Percentiles rank a stretch among this genome's conserved stretches.
These are phyloP conservation scores for Patella pellucida DNA, from an alignment of 2,888 invertebrate genomes.

Conservation along the genomic window DNA sequence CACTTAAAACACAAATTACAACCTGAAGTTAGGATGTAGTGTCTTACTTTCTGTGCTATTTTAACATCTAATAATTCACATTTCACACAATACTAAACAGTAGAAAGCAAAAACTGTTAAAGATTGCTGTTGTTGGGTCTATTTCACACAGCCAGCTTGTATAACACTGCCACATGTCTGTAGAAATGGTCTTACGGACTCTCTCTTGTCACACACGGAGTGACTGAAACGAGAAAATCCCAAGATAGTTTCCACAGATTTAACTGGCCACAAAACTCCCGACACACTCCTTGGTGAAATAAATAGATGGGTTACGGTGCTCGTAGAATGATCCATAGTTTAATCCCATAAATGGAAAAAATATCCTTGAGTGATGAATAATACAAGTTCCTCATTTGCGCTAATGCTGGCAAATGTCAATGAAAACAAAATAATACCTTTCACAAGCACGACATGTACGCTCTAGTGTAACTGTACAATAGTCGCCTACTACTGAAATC, in stretches of 20 bases:
- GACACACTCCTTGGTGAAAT: background rate
- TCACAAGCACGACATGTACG: background rate
- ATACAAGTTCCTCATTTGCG: conserved; percentile 9
- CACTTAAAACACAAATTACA: too few species aligned
- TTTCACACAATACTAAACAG: background rate
- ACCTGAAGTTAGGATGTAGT: too few species aligned
- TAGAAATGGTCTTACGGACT: background rate
- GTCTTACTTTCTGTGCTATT: too few species aligned
- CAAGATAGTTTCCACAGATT: background rate
- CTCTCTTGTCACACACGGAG: background rate
- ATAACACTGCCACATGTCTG: conserved; percentile 7
- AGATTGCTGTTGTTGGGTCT: background rate
- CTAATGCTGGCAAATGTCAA: background rate
- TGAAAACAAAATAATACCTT: background rate
- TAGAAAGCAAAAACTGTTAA: background rate
- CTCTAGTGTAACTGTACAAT: too few species aligned
- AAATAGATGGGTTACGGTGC: background rate
- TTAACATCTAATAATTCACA: background rate
- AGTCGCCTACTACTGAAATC: too few species aligned
- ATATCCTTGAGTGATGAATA: background rate
- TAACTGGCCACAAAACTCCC: background rate
- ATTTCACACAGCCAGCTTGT: conserved; percentile 2
- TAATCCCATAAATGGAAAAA: conserved; percentile 3
- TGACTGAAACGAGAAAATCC: background rate
- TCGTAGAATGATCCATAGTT: background rate